Percentiles rank a stretch among this genome's conserved stretches.
phyloP scores from a whole-genome alignment of 2,888 invertebrate genomes.

The Glaucopsyche alexis region DNA sequence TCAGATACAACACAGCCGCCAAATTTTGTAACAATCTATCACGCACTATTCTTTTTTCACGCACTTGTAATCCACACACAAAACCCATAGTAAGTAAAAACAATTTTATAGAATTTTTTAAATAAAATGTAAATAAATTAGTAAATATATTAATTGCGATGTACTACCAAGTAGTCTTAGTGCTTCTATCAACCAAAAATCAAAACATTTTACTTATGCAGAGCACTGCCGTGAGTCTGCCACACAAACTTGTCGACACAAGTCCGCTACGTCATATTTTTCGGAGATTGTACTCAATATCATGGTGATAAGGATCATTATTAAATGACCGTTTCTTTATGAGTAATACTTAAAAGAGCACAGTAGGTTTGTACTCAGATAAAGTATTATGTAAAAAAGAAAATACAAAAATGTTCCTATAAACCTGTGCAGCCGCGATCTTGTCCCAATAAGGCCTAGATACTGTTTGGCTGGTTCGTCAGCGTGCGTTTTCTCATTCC shows the following conservation, averaged over 20 bases:
- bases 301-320: background rate
- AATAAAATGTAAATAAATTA: slow-evolving; percentile 22
- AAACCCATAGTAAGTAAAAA: slow-evolving; percentile 45
- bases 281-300: background rate
- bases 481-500: no score
- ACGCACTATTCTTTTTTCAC: slow-evolving; percentile 37
- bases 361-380: background rate
- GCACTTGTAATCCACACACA: slow-evolving; percentile 44
- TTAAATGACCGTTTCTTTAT: background rate
- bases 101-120: slow-evolving; percentile 29
- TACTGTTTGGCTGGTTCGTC: no score
- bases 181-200: background rate
- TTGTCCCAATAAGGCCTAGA: no score
- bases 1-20: slow-evolving; percentile 45
- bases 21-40: slow-evolving; percentile 37
- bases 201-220: background rate
- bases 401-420: no score
- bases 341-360: background rate
- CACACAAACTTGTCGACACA: slow-evolving; percentile 21
- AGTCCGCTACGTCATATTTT: background rate
- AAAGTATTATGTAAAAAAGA: no score
- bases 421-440: no score
- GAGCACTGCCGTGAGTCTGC: background rate
- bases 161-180: background rate
- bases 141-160: background rate